Evolutionary conservation across 2,113 vertebrate species (phyloP).

Genomic region (Riparia riparia): DNA sequence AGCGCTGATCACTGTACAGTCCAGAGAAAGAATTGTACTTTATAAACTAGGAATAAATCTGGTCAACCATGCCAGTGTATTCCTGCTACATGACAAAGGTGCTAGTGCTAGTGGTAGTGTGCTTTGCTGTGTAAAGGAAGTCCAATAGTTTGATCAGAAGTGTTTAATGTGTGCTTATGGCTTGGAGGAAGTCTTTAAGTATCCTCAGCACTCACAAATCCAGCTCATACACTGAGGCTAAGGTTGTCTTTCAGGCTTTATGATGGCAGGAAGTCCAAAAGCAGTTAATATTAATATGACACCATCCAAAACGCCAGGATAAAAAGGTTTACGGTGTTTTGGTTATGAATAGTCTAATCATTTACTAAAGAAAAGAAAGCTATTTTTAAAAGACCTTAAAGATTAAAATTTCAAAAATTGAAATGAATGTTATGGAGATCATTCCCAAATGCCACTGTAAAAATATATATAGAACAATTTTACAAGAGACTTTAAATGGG

Average conservation of each 20-base stretch:
- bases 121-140: not conserved
- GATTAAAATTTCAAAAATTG: not conserved
- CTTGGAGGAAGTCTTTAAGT: not conserved
- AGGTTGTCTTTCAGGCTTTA: not conserved
- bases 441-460: not conserved
- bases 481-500: not conserved
- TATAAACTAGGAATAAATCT: not conserved
- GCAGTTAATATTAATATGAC: not conserved
- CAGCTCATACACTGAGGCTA: not conserved
- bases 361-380: not conserved
- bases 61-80: not conserved
- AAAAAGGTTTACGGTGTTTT: not conserved
- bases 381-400: not conserved
- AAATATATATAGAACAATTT: not conserved
- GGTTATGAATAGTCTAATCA: not conserved
- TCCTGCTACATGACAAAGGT: not conserved
- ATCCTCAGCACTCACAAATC: not conserved
- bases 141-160: not conserved
- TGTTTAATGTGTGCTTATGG: not conserved
- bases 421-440: not conserved
- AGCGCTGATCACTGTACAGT: not conserved
- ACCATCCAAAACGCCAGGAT: not conserved
- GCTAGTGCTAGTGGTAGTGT: too few species aligned
- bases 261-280: not conserved
- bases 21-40: not conserved